These are phyloP conservation scores for Saccopteryx bilineata DNA, from an alignment of 2,113 vertebrate species.

Conservation along the genomic window DNA sequence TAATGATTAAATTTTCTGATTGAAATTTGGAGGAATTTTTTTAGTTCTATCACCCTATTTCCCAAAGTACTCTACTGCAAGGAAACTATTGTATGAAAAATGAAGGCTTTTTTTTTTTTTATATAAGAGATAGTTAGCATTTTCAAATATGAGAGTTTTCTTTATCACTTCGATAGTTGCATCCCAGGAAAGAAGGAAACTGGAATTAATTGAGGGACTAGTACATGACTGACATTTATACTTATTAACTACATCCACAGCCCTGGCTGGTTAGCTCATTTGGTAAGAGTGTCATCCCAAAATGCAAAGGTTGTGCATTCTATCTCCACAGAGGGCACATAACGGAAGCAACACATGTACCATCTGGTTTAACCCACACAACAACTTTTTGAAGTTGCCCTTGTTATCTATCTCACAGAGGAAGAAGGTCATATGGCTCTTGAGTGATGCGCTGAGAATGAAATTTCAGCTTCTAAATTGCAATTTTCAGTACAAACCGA, in stretches of 20 bases:
- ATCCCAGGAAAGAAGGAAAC: slow-evolving; percentile 16
- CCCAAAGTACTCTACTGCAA: slow-evolving; percentile 13
- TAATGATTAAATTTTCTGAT: neutral
- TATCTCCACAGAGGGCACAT: too few species aligned
- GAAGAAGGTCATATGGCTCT: neutral
- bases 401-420: neutral
- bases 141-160: slow-evolving; percentile 29
- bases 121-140: slow-evolving; percentile 16
- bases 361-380: slow-evolving; percentile 25
- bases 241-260: neutral
- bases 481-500: neutral
- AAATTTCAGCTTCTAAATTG: slow-evolving; percentile 12
- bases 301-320: too few species aligned
- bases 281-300: too few species aligned
- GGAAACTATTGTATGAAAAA: neutral
- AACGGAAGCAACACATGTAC: neutral
- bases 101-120: neutral
- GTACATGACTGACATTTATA: neutral
- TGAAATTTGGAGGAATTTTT: neutral
- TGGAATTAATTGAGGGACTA: neutral
- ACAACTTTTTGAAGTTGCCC: neutral
- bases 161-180: slow-evolving; percentile 35
- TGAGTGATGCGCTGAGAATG: neutral
- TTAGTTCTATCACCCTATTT: slow-evolving; percentile 1
- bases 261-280: too few species aligned